A percentile compares a stretch with the other conserved stretches of the same genome.
These are phyloP conservation scores for Saccostrea cuccullata DNA, from an alignment of 1,140 invertebrate species.

Conservation along the genomic window DNA sequence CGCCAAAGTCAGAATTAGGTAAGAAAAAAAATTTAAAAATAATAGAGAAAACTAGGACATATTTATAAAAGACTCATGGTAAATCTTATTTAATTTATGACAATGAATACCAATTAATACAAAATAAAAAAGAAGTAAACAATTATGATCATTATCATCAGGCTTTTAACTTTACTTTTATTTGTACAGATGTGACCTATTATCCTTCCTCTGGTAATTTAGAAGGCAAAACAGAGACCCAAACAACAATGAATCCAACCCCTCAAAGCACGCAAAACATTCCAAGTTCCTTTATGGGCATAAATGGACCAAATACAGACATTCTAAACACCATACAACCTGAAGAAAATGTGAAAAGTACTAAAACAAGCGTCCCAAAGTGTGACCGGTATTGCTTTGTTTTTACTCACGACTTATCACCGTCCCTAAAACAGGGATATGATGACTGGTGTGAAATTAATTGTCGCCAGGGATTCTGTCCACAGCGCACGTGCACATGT, in stretches of 20 bases:
- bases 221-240: not conserved
- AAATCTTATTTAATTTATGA: too few species aligned
- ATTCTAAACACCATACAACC: not conserved
- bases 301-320: not conserved
- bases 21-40: not conserved
- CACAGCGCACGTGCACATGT: not conserved
- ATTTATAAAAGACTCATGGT: too few species aligned
- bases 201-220: not conserved
- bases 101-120: too few species aligned
- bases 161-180: too few species aligned
- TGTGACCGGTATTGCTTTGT: not conserved
- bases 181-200: not conserved
- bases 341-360: not conserved
- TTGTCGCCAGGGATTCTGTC: slow-evolving; percentile 17
- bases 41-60: too few species aligned
- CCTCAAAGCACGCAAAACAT: not conserved
- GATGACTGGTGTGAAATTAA: slow-evolving; percentile 14
- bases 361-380: not conserved
- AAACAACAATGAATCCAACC: not conserved
- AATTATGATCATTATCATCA: too few species aligned
- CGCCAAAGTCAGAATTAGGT: not conserved
- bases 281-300: not conserved
- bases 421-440: not conserved
- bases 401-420: not conserved
- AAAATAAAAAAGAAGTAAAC: too few species aligned